Evolutionary conservation across 1,140 invertebrate genomes (phyloP), one percentile per base, ranked within the genome.

Genomic region (Leptinotarsa texana): DNA sequence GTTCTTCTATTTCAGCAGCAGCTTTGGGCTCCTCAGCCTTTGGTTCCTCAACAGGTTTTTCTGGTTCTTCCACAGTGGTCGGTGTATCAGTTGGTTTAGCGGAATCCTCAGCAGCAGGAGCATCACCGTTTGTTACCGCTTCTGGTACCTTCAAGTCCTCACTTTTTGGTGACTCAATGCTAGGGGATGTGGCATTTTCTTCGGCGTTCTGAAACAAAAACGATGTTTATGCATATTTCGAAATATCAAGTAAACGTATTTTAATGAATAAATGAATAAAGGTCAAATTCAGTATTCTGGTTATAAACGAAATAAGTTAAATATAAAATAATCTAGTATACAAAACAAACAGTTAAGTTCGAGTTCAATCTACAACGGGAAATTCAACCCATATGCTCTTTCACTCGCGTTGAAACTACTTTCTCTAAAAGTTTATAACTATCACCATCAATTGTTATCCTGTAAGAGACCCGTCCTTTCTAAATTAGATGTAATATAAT

Each of bases 161-260:
- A 13, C 76, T 69, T 68, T 82, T 83, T 21, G 78, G 78, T n/a
- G 75, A 70, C 75, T 83, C 82, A 24, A 81, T 74, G 22, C 79
- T 74, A 33, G 82, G 77, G 4, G 82, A 77, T 66, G 80, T 75
- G 42, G 76, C 79, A 42, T 71, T 79, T 71, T 80, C 80, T 79
- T 83, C 80, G 48, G 75, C 78, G 71, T 78, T 82, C 82, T 84
- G 77, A 47, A 83, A 83, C 51, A 57, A n/a, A 17, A 57, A 57
- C 8, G 33, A 42, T 42, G 33, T 42, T 11, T 42, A 11, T 42
- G 8, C 11, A 42, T 42, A 11, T 42, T 42, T 42, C 8, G 33
- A 42, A 42, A 11, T 63, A 17, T 17, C 61, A 4, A 18, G n/a
- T 63, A 63, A n/a, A 18, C n/a, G 6, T 63, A 6, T 63, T 63